Conservation (phyloP, 2,113 vertebrate species). For the Rhabdornis inornatus region DNA sequence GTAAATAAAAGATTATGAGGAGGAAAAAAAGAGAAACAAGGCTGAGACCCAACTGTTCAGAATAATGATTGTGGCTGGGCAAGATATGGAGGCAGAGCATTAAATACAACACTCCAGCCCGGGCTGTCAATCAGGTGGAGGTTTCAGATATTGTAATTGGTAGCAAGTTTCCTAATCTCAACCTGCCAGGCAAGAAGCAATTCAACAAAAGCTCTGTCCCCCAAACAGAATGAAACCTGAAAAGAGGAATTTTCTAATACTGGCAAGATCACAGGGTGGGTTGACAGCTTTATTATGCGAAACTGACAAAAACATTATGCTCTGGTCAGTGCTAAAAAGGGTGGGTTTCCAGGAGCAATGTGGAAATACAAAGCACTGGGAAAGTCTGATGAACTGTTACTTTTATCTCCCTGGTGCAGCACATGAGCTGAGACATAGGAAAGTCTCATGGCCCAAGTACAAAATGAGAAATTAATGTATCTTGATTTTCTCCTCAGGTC, state of each 20-base stretch:
- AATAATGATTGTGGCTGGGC: background rate
- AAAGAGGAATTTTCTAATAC: background rate
- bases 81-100: background rate
- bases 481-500: background rate
- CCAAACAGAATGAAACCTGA: conserved; percentile 12
- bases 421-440: background rate
- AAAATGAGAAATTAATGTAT: conserved; percentile 18
- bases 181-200: conserved; percentile 44
- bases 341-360: background rate
- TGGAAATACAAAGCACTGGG: conserved; percentile 26
- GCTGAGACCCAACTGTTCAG: background rate
- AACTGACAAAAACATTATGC: conserved; percentile 24
- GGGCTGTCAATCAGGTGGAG: background rate
- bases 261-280: conserved; percentile 21
- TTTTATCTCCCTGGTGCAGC: conserved; percentile 51
- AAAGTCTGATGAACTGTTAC: conserved; percentile 28
- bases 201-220: conserved; percentile 31
- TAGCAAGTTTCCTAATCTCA: conserved; percentile 61
- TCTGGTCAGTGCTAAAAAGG: background rate
- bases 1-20: background rate
- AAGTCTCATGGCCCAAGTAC: background rate
- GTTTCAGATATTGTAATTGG: conserved; percentile 43
- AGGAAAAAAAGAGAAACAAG: background rate
- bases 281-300: conserved; percentile 57
- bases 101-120: background rate